phyloP scores from a whole-genome alignment of 2,797 vertebrate genomes.

The Pseudochirops corinnae region DNA sequence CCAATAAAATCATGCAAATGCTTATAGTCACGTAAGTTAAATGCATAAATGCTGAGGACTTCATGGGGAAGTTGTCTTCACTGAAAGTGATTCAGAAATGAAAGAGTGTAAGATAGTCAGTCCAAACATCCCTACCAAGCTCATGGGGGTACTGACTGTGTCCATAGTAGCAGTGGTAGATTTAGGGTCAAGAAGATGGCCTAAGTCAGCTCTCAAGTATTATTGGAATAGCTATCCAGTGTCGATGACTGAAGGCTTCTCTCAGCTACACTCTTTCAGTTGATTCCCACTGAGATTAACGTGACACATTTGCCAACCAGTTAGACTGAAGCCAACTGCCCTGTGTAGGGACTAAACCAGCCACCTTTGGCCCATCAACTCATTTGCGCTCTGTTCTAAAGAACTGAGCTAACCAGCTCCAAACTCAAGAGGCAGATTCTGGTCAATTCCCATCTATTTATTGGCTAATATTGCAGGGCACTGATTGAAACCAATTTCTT shows the following conservation, averaged over 20 bases:
- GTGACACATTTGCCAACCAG: neutral
- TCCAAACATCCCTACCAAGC: neutral
- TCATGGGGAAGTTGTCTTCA: neutral
- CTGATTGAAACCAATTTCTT: neutral
- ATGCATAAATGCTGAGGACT: neutral
- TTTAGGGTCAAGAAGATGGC: neutral
- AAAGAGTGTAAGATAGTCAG: neutral
- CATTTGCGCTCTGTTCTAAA: neutral
- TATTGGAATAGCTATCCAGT: constrained; percentile 1
- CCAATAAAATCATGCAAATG: neutral
- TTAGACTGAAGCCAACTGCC: neutral
- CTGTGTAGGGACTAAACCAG: neutral
- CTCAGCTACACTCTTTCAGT: neutral
- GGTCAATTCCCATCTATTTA: neutral
- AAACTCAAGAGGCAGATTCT: neutral
- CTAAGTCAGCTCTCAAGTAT: constrained; percentile 2
- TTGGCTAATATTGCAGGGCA: neutral
- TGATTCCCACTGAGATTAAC: neutral
- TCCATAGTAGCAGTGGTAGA: neutral
- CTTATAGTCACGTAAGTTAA: neutral
- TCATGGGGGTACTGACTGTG: neutral
- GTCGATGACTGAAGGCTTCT: neutral
- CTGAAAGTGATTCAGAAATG: neutral
- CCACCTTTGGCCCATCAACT: neutral
- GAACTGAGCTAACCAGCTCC: neutral